Conservation (phyloP, 2,797 vertebrate species). For the Podarcis lilfordi region DNA sequence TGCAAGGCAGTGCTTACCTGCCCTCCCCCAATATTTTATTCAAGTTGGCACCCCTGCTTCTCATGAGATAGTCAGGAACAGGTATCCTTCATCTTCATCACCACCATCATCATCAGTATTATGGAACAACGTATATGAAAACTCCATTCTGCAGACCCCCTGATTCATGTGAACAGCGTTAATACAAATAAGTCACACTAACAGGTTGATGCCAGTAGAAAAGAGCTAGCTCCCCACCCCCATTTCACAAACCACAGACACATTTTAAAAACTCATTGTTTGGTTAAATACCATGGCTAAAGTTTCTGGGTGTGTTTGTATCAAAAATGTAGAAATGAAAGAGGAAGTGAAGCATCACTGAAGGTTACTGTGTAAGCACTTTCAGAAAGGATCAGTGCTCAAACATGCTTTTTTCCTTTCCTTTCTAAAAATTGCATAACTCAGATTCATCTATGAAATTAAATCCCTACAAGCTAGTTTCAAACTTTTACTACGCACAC, state of each 20-base stretch:
- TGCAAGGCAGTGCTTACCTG: too few species aligned
- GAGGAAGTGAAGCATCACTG: not conserved
- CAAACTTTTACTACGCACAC: not conserved
- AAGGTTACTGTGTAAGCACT: not conserved
- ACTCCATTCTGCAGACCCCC: too few species aligned
- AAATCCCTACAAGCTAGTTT: not conserved
- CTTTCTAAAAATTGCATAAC: not conserved
- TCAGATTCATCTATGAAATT: not conserved
- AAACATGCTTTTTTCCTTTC: not conserved
- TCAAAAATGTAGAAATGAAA: not conserved
- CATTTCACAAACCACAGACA: not conserved
- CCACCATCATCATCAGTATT: too few species aligned
- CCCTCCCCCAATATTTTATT: too few species aligned
- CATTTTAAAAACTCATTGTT: not conserved
- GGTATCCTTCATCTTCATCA: too few species aligned
- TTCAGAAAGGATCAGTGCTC: not conserved
- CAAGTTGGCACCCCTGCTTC: too few species aligned
- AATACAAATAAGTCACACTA: too few species aligned
- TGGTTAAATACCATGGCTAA: not conserved
- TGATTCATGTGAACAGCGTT: too few species aligned
- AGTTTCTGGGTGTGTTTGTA: not conserved
- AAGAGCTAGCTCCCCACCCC: too few species aligned
- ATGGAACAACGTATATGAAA: too few species aligned
- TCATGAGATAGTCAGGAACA: too few species aligned
- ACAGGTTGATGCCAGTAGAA: too few species aligned